phyloP scores from a whole-genome alignment of 2,113 vertebrate genomes.

The Melospiza melodia region DNA sequence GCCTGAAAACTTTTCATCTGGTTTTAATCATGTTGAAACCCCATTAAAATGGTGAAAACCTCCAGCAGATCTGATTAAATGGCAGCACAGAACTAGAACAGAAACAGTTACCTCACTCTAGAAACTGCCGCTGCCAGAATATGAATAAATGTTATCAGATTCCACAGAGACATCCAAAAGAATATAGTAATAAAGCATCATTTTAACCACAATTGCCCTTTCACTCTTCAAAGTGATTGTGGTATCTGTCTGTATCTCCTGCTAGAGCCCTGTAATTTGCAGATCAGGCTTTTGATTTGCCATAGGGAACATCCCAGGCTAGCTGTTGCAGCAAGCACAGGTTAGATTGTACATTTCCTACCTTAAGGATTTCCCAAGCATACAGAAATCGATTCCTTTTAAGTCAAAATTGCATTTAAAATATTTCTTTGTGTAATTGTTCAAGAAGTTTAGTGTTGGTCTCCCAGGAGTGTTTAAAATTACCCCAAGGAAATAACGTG shows the following conservation, averaged over 20 bases:
- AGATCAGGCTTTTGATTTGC: neutral
- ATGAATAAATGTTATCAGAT: conserved; percentile 18
- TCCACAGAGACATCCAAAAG: neutral
- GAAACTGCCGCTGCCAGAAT: neutral
- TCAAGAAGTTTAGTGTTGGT: neutral
- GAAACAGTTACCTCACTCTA: neutral
- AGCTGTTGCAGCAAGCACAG: neutral
- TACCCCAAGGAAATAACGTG: neutral
- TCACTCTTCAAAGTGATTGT: neutral
- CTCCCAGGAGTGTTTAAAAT: neutral
- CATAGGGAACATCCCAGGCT: neutral
- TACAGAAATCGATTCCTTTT: neutral
- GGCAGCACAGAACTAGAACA: neutral
- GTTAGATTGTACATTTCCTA: neutral
- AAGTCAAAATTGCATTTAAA: neutral
- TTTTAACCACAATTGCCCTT: conserved; percentile 41
- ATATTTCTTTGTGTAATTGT: neutral
- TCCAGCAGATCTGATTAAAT: neutral
- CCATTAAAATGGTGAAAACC: neutral
- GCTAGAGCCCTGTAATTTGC: conserved; percentile 26
- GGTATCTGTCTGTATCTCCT: neutral
- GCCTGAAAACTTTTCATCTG: neutral
- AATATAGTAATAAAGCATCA: neutral
- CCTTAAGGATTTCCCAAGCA: neutral
- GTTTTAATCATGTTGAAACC: neutral